Base-by-base conservation (phyloP, 2,888 invertebrate species). In the Tinea semifulvella region DNA sequence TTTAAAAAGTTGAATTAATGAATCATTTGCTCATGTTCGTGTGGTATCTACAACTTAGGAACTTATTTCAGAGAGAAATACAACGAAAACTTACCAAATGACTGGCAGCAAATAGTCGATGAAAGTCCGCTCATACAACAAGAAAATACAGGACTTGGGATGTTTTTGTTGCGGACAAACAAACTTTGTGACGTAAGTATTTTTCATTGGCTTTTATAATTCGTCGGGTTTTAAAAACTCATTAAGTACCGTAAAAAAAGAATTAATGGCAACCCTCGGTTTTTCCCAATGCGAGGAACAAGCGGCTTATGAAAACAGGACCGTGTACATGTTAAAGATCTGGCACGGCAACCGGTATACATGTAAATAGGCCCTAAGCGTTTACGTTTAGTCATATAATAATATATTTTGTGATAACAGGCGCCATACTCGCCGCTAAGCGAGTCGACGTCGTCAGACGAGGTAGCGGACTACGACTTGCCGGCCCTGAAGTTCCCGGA, bases 21-120 rank as follows among this genome's bases (percentile, higher is more conserved):
- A n/a, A n/a, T n/a, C n/a, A n/a, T n/a, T n/a, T n/a, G n/a, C n/a
- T n/a, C n/a, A n/a, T n/a, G n/a, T n/a, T n/a, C n/a, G n/a, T n/a
- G n/a, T n/a, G n/a, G n/a, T n/a, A n/a, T n/a, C n/a, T n/a, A n/a
- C n/a, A n/a, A n/a, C n/a, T n/a, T n/a, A n/a, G n/a, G n/a, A n/a
- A n/a, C n/a, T n/a, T 42, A 25, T 49, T 85, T 84, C 55, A 84
- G 83, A 46, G 76, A 85, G 48, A 82, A 83, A 48, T 89, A 85
- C 55, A 69, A 81, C 1, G 89, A 90, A 61, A 83, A 84, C 44
- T 67, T 92, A 42, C 92, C 92, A 0, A 71, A 70, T 8, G 84
- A 89, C 60, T 91, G 92, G 89, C 72, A 86, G 56, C 79, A 84
- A 44, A 61, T 88, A 40, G 68, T 88, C 17, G 83, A 87, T 54